These are phyloP conservation scores for Heliconius erato DNA, from an alignment of 2,888 invertebrate genomes.

Conservation along the genomic window DNA sequence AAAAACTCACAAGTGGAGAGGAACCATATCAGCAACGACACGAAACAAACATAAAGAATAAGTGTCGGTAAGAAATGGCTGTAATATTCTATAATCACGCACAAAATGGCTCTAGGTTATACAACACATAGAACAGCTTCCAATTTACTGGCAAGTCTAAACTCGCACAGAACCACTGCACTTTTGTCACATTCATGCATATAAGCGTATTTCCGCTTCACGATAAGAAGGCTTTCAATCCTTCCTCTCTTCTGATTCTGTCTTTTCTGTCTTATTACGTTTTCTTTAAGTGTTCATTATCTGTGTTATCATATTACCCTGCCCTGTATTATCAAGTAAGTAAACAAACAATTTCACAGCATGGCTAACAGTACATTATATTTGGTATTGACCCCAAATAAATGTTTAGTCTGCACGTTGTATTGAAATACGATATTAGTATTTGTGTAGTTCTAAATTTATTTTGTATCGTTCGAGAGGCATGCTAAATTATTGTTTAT, in stretches of 20 bases:
- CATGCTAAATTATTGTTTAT: conserved; percentile 68
- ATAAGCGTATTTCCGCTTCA: conserved; percentile 66
- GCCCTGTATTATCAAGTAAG: conserved; percentile 68
- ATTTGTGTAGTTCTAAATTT: conserved; percentile 74
- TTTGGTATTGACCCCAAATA: conserved; percentile 74
- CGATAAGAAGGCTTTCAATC: conserved; percentile 67
- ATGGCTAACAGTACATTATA: conserved; percentile 76
- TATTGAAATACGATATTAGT: conserved; percentile 75
- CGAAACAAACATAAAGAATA: conserved; percentile 23
- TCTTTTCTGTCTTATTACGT: conserved; percentile 68
- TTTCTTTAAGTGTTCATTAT: conserved; percentile 67
- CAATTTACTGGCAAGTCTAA: conserved; percentile 58
- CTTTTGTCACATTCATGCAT: conserved; percentile 73
- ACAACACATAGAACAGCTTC: conserved; percentile 70
- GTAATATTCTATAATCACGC: conserved; percentile 59
- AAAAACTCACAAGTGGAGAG: conserved; percentile 25
- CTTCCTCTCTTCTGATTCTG: conserved; percentile 66
- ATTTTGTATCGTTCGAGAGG: conserved; percentile 72
- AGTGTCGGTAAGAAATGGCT: conserved; percentile 36
- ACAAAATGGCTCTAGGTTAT: conserved; percentile 78
- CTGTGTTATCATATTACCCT: conserved; percentile 65
- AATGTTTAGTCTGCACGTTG: conserved; percentile 85
- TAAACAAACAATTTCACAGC: conserved; percentile 66
- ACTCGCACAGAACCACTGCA: conserved; percentile 74
- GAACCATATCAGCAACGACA: conserved; percentile 27